Conservation (phyloP, 1,140 invertebrate genomes). For the Pinna nobilis region DNA sequence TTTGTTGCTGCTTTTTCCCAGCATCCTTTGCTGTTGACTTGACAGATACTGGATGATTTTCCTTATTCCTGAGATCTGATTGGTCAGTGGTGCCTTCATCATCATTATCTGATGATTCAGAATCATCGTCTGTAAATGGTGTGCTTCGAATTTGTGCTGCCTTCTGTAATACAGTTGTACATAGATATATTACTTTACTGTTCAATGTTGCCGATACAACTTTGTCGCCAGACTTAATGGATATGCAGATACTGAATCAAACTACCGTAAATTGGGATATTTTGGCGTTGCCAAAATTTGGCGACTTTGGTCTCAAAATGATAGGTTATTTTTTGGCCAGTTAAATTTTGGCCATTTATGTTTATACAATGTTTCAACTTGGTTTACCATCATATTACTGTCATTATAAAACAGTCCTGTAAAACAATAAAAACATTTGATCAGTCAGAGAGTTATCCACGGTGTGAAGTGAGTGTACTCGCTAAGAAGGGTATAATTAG, state of each 20-base stretch:
- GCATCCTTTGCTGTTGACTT: conserved; percentile 44
- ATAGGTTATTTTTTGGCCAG: too few relatives aligned
- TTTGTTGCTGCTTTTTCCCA: conserved; percentile 58
- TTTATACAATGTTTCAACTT: too few relatives aligned
- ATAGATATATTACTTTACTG: not conserved
- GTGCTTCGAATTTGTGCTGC: conserved; percentile 96
- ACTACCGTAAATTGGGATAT: not conserved
- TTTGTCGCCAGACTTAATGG: too few relatives aligned
- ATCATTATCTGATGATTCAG: conserved; percentile 93
- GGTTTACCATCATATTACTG: too few relatives aligned
- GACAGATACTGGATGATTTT: conserved; percentile 15
- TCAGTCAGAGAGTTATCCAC: too few relatives aligned
- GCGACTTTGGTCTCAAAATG: too few relatives aligned
- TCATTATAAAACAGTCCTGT: too few relatives aligned
- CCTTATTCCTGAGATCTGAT: conserved; percentile 50
- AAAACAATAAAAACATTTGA: too few relatives aligned
- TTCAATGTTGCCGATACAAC: not conserved
- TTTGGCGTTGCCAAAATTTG: not conserved
- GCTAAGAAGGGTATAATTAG: too few relatives aligned
- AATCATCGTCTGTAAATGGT: conserved; percentile 95
- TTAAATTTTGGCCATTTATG: too few relatives aligned
- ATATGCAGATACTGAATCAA: too few relatives aligned
- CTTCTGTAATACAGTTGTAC: conserved; percentile 78
- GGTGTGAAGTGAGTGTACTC: too few relatives aligned
- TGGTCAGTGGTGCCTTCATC: conserved; percentile 74